These are phyloP conservation scores for Mixornis gularis DNA, from an alignment of 2,113 vertebrate species.

Conservation along the genomic window DNA sequence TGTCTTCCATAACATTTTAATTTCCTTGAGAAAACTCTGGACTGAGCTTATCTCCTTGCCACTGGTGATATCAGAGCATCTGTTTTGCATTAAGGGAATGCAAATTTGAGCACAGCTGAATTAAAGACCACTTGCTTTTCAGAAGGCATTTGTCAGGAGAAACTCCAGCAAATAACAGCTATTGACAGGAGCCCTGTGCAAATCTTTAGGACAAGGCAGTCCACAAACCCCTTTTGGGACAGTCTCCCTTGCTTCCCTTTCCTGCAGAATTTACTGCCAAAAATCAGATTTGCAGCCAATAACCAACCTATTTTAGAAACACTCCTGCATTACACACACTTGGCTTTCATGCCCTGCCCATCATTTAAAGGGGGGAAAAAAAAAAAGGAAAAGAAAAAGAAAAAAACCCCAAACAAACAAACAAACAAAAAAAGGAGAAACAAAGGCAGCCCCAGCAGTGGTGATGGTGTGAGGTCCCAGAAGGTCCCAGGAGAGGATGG, in stretches of 20 bases:
- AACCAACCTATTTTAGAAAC: background rate
- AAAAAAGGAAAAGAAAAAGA: too few species aligned
- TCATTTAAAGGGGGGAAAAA: background rate
- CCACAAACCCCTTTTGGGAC: background rate
- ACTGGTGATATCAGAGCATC: background rate
- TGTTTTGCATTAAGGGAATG: background rate
- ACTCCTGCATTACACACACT: background rate
- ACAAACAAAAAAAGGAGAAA: too few species aligned
- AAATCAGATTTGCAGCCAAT: background rate
- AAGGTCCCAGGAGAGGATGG: rapidly evolving
- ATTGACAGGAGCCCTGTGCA: background rate
- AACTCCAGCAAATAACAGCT: background rate
- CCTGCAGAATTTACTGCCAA: background rate
- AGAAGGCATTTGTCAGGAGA: background rate
- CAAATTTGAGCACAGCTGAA: background rate
- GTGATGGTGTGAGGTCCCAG: rapidly evolving
- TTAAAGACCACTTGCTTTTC: background rate
- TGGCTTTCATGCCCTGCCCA: background rate
- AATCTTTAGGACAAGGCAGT: background rate
- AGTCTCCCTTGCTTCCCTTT: background rate
- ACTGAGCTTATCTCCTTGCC: background rate
- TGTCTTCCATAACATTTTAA: constrained; percentile 1
- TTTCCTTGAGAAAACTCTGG: background rate
- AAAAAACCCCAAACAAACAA: too few species aligned
- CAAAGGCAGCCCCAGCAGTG: too few species aligned